A percentile compares a stretch with the other conserved stretches of the same genome.
These are phyloP conservation scores for Hyperoplus immaculatus DNA, from an alignment of 2,797 vertebrate species.

Conservation along the genomic window DNA sequence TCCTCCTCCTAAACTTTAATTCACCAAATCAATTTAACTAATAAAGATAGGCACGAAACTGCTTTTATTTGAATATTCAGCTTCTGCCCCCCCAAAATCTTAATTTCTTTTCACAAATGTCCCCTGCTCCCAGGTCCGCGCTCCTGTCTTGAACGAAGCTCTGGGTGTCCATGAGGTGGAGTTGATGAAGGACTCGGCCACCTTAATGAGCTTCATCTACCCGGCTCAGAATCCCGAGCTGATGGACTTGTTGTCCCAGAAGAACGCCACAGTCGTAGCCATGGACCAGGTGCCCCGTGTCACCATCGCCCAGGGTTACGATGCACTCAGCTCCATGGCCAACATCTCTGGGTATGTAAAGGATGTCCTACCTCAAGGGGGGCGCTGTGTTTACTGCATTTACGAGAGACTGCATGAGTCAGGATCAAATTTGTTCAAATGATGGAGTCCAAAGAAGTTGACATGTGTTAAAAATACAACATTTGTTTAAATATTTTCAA, in stretches of 20 bases:
- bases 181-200: slow-evolving; percentile 85
- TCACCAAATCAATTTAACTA: too few species aligned
- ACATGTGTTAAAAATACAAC: not conserved
- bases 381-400: rapidly evolving
- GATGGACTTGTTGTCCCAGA: slow-evolving; percentile 81
- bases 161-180: slow-evolving; percentile 83
- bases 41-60: too few species aligned
- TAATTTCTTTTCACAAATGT: not conserved
- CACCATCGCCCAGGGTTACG: slow-evolving; percentile 90
- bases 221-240: slow-evolving; percentile 88
- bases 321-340: slow-evolving; percentile 88
- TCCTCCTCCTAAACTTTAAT: too few species aligned
- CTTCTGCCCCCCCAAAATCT: not conserved
- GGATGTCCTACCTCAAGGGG: not conserved
- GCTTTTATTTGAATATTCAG: not conserved
- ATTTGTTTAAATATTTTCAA: not conserved
- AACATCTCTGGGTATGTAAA: slow-evolving; percentile 86
- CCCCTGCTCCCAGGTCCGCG: slow-evolving; percentile 83
- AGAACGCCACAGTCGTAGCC: slow-evolving; percentile 86
- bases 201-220: slow-evolving; percentile 87
- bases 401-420: not conserved
- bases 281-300: slow-evolving; percentile 90
- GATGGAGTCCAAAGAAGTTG: not conserved
- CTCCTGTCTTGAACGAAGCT: slow-evolving; percentile 84
- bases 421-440: not conserved